Conservation (phyloP, 2,113 vertebrate species). For the Carlito syrichta region DNA sequence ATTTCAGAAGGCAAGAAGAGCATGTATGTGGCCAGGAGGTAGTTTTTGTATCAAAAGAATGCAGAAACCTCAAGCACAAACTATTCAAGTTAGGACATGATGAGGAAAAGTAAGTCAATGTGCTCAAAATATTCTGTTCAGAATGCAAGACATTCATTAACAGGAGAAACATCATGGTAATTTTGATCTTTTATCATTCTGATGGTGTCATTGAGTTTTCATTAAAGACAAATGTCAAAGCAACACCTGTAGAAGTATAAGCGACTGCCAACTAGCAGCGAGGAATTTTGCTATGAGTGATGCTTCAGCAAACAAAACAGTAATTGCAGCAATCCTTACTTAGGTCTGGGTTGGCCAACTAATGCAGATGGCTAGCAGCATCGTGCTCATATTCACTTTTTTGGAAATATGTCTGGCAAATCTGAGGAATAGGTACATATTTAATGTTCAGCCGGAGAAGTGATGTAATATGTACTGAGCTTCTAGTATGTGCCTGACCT, state of each 20-base stretch:
- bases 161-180: neutral
- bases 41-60: slow-evolving; percentile 14
- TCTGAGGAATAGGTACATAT: neutral
- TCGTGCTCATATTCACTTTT: neutral
- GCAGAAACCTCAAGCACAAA: neutral
- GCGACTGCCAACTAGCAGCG: neutral
- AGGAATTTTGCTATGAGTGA: neutral
- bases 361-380: neutral
- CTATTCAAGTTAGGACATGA: neutral
- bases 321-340: neutral
- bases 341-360: neutral
- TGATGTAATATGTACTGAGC: neutral
- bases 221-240: neutral
- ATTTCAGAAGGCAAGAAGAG: slow-evolving; percentile 5
- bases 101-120: neutral
- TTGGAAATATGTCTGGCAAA: neutral
- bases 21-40: neutral
- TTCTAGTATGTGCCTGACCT: neutral
- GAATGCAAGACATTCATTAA: neutral
- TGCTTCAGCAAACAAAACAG: neutral
- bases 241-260: neutral
- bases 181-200: neutral
- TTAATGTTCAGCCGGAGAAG: neutral
- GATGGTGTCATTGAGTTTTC: neutral
- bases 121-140: neutral